Base-by-base conservation (phyloP, 2,113 vertebrate genomes). In the Colinus virginianus region DNA sequence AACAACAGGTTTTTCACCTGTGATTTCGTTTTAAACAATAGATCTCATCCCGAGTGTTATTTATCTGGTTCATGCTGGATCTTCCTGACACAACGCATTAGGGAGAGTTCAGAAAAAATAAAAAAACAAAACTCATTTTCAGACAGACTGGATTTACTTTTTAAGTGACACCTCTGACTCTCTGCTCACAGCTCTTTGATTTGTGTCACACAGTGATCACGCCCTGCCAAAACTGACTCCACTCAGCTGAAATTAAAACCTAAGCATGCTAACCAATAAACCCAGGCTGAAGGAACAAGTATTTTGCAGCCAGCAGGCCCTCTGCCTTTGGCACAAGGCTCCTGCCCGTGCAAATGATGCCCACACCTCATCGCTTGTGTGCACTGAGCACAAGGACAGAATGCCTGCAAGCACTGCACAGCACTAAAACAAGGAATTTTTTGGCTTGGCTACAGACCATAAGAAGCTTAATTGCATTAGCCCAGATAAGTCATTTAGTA, bases 381-480 rank as follows among this genome's bases (percentile, higher is more conserved):
- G 32, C n/a, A 15, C 13, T 0, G 40, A 78, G 56, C 2, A 2
- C 88, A 94, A 93, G 83, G 74, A 64, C 88, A 88, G 64, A 3
- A 0, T 28, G 83, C 46, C 69, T 87, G 78, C n/a, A 8, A 78
- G 86, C 77, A 53, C 66, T 46, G 69, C 70, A 87, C 48, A 18
- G 3, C 53, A 36, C 36, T 69, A 6, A 53, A 36, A 76, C 72
- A 86, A 84, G 70, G 66, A 38, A 7, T 45, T 43, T 48, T 87
- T 59, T 64, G 32, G 58, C 56, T 91, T 0, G 0, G 46, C 86
- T 7, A 28, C 56, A 87, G 77, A n/a, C 32, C 6, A 0, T 63
- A 62, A 82, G 77, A 71, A 84, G 53, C 86, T 93, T 95, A 93
- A 90, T 90, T 88, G 90, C 83, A 93, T 95, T 93, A 94, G 80